phyloP scores from a whole-genome alignment of 1,140 invertebrate genomes.

The Procambarus virginalis region DNA sequence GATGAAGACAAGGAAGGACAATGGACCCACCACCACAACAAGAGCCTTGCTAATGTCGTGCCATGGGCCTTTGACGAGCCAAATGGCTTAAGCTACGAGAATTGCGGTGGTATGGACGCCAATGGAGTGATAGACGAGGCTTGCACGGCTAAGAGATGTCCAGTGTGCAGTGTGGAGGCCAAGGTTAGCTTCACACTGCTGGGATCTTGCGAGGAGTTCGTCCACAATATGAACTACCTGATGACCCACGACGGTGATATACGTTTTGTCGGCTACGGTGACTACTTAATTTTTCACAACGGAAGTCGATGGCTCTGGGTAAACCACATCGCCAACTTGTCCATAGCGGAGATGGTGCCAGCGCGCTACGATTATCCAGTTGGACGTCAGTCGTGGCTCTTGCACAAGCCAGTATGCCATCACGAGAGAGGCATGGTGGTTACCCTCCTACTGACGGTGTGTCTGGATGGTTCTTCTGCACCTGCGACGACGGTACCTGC shows the following conservation, averaged over 20 bases:
- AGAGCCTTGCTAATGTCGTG: neutral
- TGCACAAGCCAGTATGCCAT: constrained; percentile 39
- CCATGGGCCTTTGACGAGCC: constrained; percentile 65
- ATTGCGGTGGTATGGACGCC: constrained; percentile 51
- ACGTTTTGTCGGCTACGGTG: constrained; percentile 50
- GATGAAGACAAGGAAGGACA: constrained; percentile 35
- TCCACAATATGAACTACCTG: constrained; percentile 49
- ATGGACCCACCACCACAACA: constrained; percentile 45
- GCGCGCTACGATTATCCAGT: constrained; percentile 45
- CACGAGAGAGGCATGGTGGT: constrained; percentile 7
- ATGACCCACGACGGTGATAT: constrained; percentile 3
- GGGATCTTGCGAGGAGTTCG: constrained; percentile 44
- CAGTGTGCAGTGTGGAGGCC: constrained; percentile 38
- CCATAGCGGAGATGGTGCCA: constrained; percentile 34
- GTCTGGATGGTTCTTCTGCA: no score
- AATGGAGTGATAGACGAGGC: constrained; percentile 55
- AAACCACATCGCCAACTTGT: constrained; percentile 5
- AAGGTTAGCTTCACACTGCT: constrained; percentile 37
- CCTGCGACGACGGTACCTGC: no score
- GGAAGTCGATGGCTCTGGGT: constrained; percentile 43
- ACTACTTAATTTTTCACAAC: constrained; percentile 40
- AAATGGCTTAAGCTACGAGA: constrained; percentile 59
- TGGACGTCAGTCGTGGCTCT: constrained; percentile 46
- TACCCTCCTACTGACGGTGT: constrained; percentile 13
- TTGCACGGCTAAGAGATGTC: constrained; percentile 31